A percentile compares a stretch with the other conserved stretches of the same genome.
These are phyloP conservation scores for Autographa gamma DNA, from an alignment of 2,888 invertebrate species.

Conservation along the genomic window DNA sequence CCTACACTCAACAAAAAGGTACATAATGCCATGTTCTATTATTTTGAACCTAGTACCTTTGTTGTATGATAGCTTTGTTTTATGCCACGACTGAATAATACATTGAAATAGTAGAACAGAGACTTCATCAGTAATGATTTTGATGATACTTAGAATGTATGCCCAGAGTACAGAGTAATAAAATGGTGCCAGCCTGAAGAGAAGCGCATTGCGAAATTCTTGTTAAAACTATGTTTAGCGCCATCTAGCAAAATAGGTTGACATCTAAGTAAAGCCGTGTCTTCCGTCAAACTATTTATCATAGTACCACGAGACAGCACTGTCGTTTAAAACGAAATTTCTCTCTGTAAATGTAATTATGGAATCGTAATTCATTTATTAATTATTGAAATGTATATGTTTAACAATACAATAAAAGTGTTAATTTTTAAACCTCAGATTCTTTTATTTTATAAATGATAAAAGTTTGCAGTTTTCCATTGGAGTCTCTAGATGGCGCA, in stretches of 20 bases:
- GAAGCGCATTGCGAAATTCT: constrained; percentile 6
- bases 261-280: neutral
- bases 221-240: neutral
- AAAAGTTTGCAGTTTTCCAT: neutral
- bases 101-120: neutral
- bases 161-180: no score
- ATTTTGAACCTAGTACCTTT: neutral
- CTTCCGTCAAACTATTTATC: neutral
- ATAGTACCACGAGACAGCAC: constrained; percentile 20
- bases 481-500: neutral
- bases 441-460: neutral
- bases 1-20: constrained; percentile 18
- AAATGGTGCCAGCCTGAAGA: no score
- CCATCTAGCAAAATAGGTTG: constrained; percentile 20
- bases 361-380: neutral
- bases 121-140: neutral
- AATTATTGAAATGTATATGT: neutral
- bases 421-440: neutral
- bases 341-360: neutral
- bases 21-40: constrained; percentile 30
- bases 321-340: neutral
- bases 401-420: neutral
- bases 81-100: neutral
- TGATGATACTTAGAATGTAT: no score
- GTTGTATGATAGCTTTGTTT: no score